These are phyloP conservation scores for Drosophila siamana DNA, from an alignment of 2,888 invertebrate species.

Conservation along the genomic window DNA sequence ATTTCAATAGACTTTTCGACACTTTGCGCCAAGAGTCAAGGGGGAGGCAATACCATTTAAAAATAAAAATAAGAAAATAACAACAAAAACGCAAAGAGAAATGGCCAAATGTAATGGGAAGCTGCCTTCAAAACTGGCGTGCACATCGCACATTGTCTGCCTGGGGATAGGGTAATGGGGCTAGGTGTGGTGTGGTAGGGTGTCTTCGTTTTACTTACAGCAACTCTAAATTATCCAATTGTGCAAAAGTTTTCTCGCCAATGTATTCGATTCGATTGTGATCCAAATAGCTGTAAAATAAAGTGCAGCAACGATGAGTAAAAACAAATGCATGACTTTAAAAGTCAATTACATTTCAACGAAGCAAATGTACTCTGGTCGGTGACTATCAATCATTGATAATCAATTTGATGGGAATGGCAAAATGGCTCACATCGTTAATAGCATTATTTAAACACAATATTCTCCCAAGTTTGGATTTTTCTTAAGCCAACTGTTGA, in stretches of 20 bases:
- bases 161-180: neutral
- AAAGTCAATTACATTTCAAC: slow-evolving; percentile 30
- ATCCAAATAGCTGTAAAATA: slow-evolving; percentile 85
- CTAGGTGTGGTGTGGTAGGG: neutral
- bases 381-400: neutral
- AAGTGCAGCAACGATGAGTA: slow-evolving; percentile 30
- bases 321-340: slow-evolving; percentile 2
- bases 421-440: too few species aligned
- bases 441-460: neutral
- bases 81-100: slow-evolving; percentile 35
- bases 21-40: slow-evolving; percentile 48
- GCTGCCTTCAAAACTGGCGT: slow-evolving; percentile 14
- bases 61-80: slow-evolving; percentile 27
- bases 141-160: slow-evolving; percentile 4
- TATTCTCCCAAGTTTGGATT: neutral
- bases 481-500: neutral
- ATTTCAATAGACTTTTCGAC: slow-evolving; percentile 80
- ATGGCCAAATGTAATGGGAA: slow-evolving; percentile 39
- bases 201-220: slow-evolving; percentile 85
- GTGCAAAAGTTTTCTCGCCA: slow-evolving; percentile 85
- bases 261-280: slow-evolving; percentile 86
- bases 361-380: neutral
- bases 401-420: too few species aligned
- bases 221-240: slow-evolving; percentile 85
- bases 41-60: slow-evolving; percentile 10